Conservation (phyloP, 2,888 invertebrate genomes). For the Chirona hameri region DNA sequence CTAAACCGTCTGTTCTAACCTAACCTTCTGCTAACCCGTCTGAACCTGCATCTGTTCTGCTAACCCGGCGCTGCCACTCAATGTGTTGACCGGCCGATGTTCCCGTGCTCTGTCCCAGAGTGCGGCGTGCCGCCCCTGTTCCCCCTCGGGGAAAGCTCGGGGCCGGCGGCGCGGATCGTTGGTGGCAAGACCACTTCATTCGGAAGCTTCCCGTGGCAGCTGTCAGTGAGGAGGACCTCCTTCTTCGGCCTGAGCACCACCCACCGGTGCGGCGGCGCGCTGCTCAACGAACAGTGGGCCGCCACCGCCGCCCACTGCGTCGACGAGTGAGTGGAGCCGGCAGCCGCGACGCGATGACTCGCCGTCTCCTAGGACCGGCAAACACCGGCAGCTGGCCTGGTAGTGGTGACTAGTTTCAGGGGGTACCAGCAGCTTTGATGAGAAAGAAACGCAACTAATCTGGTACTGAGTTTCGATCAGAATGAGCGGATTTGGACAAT, state of each 20-base stretch:
- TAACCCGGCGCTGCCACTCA: too few relatives aligned
- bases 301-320: conserved; percentile 92
- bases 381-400: too few relatives aligned
- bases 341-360: too few relatives aligned
- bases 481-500: too few relatives aligned
- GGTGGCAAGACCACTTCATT: conserved; percentile 81
- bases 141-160: conserved; percentile 46
- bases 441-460: too few relatives aligned
- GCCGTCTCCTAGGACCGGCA: too few relatives aligned
- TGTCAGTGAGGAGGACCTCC: conserved; percentile 81
- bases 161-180: conserved; percentile 78
- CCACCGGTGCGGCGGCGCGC: conserved; percentile 86
- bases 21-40: too few relatives aligned
- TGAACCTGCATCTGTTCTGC: too few relatives aligned
- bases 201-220: conserved; percentile 80
- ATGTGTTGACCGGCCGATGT: background rate
- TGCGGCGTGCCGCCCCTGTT: conserved; percentile 73
- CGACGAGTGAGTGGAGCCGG: conserved; percentile 69
- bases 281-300: conserved; percentile 89
- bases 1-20: too few relatives aligned
- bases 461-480: too few relatives aligned
- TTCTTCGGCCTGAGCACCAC: conserved; percentile 92
- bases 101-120: conserved; percentile 50
- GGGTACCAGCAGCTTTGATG: too few relatives aligned
- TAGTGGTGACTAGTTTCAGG: too few relatives aligned